These are phyloP conservation scores for Odontocerum albicorne DNA, from an alignment of 2,888 invertebrate genomes.

Conservation along the genomic window DNA sequence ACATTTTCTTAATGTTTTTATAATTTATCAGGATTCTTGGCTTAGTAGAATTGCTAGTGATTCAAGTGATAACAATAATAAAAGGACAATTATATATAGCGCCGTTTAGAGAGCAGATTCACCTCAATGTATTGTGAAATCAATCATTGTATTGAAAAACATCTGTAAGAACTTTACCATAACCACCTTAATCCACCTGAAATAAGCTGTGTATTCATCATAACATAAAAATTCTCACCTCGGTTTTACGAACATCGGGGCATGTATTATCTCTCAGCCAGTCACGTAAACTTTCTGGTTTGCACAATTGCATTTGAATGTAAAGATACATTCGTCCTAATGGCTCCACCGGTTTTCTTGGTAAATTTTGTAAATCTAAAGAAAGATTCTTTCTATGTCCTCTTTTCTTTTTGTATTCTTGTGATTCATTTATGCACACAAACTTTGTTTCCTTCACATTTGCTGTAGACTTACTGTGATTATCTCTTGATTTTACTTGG, in stretches of 20 bases:
- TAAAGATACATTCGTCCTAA: conserved; percentile 73
- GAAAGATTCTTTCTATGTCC: conserved; percentile 57
- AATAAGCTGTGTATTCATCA: not conserved
- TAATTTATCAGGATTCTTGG: too few relatives aligned
- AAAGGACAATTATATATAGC: too few relatives aligned
- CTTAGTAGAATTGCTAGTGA: too few relatives aligned
- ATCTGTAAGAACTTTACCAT: too few relatives aligned
- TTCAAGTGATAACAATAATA: too few relatives aligned
- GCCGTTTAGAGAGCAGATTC: too few relatives aligned
- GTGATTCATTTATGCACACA: conserved; percentile 39
- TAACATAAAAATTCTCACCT: conserved; percentile 41
- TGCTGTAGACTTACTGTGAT: not conserved
- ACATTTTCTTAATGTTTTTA: too few relatives aligned
- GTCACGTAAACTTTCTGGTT: conserved; percentile 84
- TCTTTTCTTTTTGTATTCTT: conserved; percentile 15
- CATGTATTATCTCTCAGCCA: conserved; percentile 73
- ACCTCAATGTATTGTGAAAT: too few relatives aligned
- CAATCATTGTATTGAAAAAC: too few relatives aligned
- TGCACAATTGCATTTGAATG: conserved; percentile 97
- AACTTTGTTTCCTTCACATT: conserved; percentile 36
- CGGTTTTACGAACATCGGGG: conserved; percentile 48
- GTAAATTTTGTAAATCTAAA: conserved; percentile 44
- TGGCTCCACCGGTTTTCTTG: conserved; percentile 32
- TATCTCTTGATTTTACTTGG: conserved; percentile 6
- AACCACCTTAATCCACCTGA: not conserved